phyloP scores from a whole-genome alignment of 2,797 vertebrate species.

The Margarornis squamiger region DNA sequence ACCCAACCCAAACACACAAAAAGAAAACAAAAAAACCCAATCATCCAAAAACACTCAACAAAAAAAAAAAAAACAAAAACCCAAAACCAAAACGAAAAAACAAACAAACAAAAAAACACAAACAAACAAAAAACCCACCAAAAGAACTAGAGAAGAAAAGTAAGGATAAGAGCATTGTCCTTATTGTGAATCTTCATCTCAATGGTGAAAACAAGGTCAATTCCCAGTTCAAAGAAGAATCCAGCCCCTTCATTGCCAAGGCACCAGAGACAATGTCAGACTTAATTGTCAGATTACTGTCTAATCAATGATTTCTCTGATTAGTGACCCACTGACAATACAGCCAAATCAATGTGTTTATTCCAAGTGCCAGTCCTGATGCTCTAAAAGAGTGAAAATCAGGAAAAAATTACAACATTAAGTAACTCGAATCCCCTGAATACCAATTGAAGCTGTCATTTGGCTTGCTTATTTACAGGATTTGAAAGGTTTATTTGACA shows the following conservation, averaged over 20 bases:
- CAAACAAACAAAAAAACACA: too few species aligned
- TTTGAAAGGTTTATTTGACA: slow-evolving; percentile 45
- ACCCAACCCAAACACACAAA: not conserved
- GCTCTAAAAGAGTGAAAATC: slow-evolving; percentile 23
- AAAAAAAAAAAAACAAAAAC: not conserved
- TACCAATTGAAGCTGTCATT: slow-evolving; percentile 8
- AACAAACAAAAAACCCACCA: too few species aligned
- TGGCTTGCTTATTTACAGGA: slow-evolving; percentile 45
- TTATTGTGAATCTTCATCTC: not conserved
- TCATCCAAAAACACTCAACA: not conserved
- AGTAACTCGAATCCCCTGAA: not conserved
- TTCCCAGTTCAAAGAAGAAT: slow-evolving; percentile 4
- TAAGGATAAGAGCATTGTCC: not conserved
- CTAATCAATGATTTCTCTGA: slow-evolving; percentile 63
- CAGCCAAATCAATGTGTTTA: slow-evolving; percentile 54
- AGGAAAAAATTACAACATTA: slow-evolving; percentile 1
- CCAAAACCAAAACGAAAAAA: too few species aligned
- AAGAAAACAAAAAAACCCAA: not conserved
- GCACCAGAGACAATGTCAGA: not conserved
- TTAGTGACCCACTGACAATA: slow-evolving; percentile 49
- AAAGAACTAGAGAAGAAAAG: not conserved
- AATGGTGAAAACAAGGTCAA: not conserved
- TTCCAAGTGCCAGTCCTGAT: not conserved
- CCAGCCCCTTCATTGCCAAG: not conserved
- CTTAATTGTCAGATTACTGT: slow-evolving; percentile 57